Evolutionary conservation across 2,888 invertebrate genomes (phyloP).

Genomic region (Hyposoter didymator): DNA sequence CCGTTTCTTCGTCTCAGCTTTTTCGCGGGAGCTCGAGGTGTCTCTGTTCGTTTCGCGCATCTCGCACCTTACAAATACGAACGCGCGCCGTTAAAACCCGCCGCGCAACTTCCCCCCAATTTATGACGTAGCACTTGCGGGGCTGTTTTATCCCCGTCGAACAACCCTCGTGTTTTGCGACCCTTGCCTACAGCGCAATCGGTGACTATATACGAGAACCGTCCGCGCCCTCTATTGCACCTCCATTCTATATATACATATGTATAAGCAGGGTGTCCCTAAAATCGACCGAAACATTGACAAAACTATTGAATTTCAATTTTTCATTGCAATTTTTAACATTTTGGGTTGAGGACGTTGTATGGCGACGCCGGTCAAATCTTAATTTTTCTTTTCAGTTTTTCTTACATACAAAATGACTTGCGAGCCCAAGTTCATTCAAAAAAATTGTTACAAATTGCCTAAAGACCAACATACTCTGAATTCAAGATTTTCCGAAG

Average conservation of each 20-base stretch:
- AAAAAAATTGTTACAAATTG: too few species aligned
- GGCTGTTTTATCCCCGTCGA: conserved; percentile 63
- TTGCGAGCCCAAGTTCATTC: too few species aligned
- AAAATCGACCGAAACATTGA: neutral
- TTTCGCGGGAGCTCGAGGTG: conserved; percentile 61
- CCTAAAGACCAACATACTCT: too few species aligned
- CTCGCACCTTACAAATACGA: conserved; percentile 49
- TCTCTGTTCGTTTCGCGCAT: conserved; percentile 65
- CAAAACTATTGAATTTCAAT: neutral
- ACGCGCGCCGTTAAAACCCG: conserved; percentile 70
- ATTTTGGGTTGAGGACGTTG: too few species aligned
- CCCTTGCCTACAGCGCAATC: conserved; percentile 44
- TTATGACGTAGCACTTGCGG: conserved; percentile 70
- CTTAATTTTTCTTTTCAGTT: too few species aligned
- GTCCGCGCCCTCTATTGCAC: conserved; percentile 29
- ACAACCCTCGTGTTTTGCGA: conserved; percentile 31
- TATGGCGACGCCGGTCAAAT: too few species aligned
- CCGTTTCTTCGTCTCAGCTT: conserved; percentile 49
- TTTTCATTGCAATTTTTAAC: neutral
- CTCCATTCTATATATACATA: conserved; percentile 8
- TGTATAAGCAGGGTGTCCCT: neutral
- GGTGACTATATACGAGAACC: conserved; percentile 42
- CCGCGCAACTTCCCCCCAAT: conserved; percentile 78
- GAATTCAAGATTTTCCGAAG: too few species aligned
- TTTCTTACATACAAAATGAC: too few species aligned